Conservation (phyloP, 2,797 vertebrate genomes). For the Botia kubotai region DNA sequence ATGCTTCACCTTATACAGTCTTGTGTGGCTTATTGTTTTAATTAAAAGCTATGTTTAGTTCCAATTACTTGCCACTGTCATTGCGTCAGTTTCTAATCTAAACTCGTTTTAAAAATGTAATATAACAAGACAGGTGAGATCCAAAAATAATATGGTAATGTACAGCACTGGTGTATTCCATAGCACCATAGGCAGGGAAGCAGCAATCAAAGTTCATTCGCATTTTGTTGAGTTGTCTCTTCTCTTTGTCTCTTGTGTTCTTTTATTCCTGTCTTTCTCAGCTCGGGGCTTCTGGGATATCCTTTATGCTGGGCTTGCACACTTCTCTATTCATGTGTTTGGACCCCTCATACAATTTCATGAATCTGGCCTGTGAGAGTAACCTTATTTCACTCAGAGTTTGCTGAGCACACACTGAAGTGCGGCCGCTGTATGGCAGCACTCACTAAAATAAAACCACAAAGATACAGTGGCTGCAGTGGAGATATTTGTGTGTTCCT, state of each 20-base stretch:
- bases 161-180: not conserved
- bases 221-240: conserved; percentile 31
- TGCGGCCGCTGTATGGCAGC: conserved; percentile 16
- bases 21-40: not conserved
- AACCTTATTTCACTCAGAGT: conserved; percentile 46
- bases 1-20: not conserved
- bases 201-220: not conserved
- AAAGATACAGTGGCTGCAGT: conserved; percentile 22
- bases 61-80: not conserved
- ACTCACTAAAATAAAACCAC: conserved; percentile 17
- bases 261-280: conserved; percentile 38
- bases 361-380: conserved; percentile 45
- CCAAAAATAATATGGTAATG: not conserved
- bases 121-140: not conserved
- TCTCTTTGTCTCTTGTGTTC: conserved; percentile 19
- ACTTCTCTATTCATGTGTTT: conserved; percentile 42
- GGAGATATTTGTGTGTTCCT: conserved; percentile 29
- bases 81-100: not conserved
- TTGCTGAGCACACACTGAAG: conserved; percentile 45
- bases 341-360: conserved; percentile 45
- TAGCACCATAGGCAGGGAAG: not conserved
- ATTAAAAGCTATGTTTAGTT: not conserved
- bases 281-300: conserved; percentile 37
- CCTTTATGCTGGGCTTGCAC: conserved; percentile 45
- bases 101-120: not conserved